Conservation (phyloP, 2,797 vertebrate species). For the Delichon dasypus region DNA sequence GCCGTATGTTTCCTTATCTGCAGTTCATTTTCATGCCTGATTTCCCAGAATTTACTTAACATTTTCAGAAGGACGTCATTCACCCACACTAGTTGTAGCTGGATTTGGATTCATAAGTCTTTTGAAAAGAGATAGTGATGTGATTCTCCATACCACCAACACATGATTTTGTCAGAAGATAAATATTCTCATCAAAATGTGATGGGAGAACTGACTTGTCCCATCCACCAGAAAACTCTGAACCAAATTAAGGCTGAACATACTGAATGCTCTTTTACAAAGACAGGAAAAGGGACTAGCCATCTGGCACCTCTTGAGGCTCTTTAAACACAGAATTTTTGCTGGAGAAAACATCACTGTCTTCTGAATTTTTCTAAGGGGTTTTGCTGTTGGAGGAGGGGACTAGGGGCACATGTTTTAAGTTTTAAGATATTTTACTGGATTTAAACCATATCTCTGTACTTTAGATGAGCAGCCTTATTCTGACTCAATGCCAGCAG, state of each 20-base stretch:
- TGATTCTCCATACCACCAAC: conserved; percentile 10
- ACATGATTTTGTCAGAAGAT: conserved; percentile 36
- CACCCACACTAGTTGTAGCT: conserved; percentile 38
- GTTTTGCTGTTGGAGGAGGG: not conserved
- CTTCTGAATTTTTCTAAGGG: not conserved
- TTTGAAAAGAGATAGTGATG: conserved; percentile 4
- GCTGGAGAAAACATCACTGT: not conserved
- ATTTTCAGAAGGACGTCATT: conserved; percentile 61
- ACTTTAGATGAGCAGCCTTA: not conserved
- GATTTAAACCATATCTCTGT: not conserved
- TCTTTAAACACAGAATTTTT: conserved; percentile 6
- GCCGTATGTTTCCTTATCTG: conserved; percentile 42
- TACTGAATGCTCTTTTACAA: conserved; percentile 34
- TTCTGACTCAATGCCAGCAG: not conserved
- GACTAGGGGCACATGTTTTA: not conserved
- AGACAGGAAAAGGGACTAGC: not conserved
- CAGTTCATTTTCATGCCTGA: conserved; percentile 40
- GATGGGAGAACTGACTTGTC: not conserved
- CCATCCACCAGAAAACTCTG: conserved; percentile 18
- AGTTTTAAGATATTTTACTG: not conserved
- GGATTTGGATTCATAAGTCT: conserved; percentile 33
- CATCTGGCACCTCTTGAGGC: conserved; percentile 13
- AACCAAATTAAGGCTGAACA: conserved; percentile 37
- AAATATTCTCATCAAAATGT: conserved; percentile 25
- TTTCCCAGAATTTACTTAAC: conserved; percentile 55